These are phyloP conservation scores for Pachyuromys duprasi DNA, from an alignment of 2,797 vertebrate genomes.

Conservation along the genomic window DNA sequence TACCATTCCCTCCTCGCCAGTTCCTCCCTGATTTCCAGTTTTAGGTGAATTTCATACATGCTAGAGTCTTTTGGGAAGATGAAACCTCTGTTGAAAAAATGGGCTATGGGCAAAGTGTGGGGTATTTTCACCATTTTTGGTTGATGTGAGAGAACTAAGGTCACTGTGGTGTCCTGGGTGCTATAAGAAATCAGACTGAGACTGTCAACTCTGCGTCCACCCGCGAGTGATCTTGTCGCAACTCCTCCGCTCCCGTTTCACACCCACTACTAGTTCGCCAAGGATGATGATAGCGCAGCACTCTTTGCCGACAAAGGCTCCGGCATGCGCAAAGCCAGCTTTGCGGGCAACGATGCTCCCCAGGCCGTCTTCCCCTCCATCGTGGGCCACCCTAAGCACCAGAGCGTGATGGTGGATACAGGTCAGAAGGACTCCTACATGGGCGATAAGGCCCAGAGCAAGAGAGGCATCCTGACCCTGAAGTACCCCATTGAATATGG, in stretches of 20 bases:
- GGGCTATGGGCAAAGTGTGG: neutral
- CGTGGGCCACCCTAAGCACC: neutral
- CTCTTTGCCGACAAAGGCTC: no score
- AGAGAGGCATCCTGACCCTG: conserved; percentile 98
- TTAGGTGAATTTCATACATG: neutral
- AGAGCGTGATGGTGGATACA: conserved; percentile 99
- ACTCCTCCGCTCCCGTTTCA: no score
- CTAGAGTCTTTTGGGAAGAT: neutral
- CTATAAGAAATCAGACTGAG: neutral
- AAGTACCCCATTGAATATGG: conserved; percentile 99
- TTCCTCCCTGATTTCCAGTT: neutral
- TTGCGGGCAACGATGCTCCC: no score
- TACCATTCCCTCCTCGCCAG: neutral
- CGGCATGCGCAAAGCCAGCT: no score
- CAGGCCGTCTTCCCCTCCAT: no score
- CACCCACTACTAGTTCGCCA: no score
- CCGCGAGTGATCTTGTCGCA: no score
- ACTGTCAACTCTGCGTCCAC: no score
- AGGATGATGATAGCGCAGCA: no score
- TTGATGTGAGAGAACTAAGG: neutral
- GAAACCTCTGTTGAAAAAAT: neutral
- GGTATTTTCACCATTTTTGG: neutral
- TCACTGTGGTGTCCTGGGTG: neutral
- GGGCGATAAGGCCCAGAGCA: conserved; percentile 99
- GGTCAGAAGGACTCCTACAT: conserved; percentile 99